Conservation (phyloP, 2,888 invertebrate genomes). For the Phortica magna region DNA sequence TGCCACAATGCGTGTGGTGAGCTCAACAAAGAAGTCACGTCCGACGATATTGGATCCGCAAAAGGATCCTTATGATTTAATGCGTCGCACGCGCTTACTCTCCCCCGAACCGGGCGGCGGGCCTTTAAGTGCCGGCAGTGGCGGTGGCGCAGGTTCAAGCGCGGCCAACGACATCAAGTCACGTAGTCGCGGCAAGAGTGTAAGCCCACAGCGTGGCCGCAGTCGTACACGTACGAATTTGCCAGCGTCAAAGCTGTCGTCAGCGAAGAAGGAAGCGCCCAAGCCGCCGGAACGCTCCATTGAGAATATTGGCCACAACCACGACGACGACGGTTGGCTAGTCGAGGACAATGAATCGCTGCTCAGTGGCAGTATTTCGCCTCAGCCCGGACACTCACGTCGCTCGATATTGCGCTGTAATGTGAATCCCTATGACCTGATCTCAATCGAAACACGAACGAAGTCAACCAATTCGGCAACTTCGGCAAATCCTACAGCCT, state of each 20-base stretch:
- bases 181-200: conserved; percentile 78
- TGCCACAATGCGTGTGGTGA: conserved; percentile 82
- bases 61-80: conserved; percentile 89
- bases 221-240: conserved; percentile 79
- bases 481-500: not conserved
- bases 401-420: conserved; percentile 90
- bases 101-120: conserved; percentile 80
- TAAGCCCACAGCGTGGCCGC: conserved; percentile 80
- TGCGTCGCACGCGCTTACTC: conserved; percentile 86
- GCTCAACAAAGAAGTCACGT: conserved; percentile 80
- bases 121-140: conserved; percentile 38
- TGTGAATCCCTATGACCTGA: conserved; percentile 90
- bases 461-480: conserved; percentile 9
- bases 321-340: conserved; percentile 72
- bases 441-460: conserved; percentile 79
- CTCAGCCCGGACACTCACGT: conserved; percentile 73
- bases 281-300: not conserved
- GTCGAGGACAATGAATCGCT: conserved; percentile 68
- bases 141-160: conserved; percentile 22
- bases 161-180: conserved; percentile 60
- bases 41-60: conserved; percentile 83
- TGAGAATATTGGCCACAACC: conserved; percentile 25
- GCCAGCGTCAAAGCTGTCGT: conserved; percentile 77
- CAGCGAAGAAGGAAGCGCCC: conserved; percentile 50
- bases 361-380: conserved; percentile 53